Percentiles rank a stretch among this genome's conserved stretches.
Evolutionary conservation across 2,888 invertebrate genomes (phyloP).

Genomic region (Allolobophora icterica): DNA sequence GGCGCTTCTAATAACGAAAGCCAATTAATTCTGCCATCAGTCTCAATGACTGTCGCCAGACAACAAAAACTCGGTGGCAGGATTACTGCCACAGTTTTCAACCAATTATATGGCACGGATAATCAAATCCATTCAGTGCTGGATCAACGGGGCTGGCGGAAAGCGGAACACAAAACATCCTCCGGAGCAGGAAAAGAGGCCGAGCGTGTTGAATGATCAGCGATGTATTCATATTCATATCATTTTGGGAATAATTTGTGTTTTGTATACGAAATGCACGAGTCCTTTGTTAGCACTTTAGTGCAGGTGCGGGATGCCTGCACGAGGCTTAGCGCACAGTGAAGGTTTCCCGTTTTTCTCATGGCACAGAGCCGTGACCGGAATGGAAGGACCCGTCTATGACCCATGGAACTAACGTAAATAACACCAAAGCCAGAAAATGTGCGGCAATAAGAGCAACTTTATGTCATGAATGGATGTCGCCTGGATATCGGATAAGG

Average conservation of each 20-base stretch:
- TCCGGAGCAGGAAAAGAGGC: background rate
- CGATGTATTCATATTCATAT: background rate
- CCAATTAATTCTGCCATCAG: constrained; percentile 11
- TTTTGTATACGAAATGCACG: background rate
- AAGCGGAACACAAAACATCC: background rate
- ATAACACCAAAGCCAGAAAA: background rate
- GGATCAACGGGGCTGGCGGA: background rate
- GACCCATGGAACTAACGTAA: constrained; percentile 8
- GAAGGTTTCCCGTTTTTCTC: background rate
- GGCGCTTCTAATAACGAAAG: background rate
- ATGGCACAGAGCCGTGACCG: background rate
- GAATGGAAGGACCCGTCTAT: constrained; percentile 4
- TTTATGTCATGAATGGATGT: background rate
- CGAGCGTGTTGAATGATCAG: background rate
- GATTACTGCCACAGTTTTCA: background rate
- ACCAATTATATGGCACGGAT: background rate
- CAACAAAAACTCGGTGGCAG: background rate
- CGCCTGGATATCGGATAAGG: background rate
- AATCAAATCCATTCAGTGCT: background rate
- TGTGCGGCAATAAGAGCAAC: background rate
- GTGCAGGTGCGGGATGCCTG: constrained; percentile 8
- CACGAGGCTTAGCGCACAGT: background rate
- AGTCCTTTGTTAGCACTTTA: constrained; percentile 10
- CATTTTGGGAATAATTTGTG: background rate
- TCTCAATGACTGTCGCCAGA: constrained; percentile 5